Evolutionary conservation across 2,797 vertebrate species (phyloP).

Genomic region (Pseudochromis fuscus): DNA sequence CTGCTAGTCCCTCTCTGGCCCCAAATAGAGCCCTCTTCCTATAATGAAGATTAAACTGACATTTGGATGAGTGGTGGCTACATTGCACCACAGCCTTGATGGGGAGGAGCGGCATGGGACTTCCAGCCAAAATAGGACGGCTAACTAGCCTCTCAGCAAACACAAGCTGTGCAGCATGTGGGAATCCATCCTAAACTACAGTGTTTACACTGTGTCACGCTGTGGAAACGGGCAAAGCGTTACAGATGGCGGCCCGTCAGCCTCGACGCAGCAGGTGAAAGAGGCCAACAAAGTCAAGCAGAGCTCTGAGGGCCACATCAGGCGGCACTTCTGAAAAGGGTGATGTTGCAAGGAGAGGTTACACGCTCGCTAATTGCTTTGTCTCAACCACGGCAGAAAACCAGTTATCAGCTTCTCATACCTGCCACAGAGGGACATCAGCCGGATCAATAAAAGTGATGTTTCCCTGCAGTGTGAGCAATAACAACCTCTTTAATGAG

Average conservation of each 20-base stretch:
- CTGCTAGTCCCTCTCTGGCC: conserved; percentile 24
- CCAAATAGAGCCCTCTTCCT: conserved; percentile 45
- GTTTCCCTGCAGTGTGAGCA: conserved; percentile 1
- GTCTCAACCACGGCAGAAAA: conserved; percentile 37
- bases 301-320: conserved; percentile 52
- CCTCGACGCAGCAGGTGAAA: conserved; percentile 56
- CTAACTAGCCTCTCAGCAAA: conserved; percentile 71
- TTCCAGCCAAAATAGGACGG: conserved; percentile 57
- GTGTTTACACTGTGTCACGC: conserved; percentile 66
- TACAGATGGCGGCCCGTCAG: conserved; percentile 67
- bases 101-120: conserved; percentile 44
- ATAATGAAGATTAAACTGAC: conserved; percentile 74
- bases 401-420: conserved; percentile 55
- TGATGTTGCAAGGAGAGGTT: conserved; percentile 59
- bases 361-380: conserved; percentile 65
- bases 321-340: conserved; percentile 46
- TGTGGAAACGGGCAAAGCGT: conserved; percentile 46
- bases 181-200: conserved; percentile 60
- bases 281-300: conserved; percentile 47
- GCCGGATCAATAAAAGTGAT: conserved; percentile 31
- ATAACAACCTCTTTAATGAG: conserved; percentile 44
- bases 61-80: conserved; percentile 59
- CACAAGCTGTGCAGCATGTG: conserved; percentile 75
- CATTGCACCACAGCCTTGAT: conserved; percentile 51
- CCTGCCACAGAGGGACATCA: conserved; percentile 38